phyloP scores from a whole-genome alignment of 2,888 invertebrate genomes.

The Rotaria sp. region DNA sequence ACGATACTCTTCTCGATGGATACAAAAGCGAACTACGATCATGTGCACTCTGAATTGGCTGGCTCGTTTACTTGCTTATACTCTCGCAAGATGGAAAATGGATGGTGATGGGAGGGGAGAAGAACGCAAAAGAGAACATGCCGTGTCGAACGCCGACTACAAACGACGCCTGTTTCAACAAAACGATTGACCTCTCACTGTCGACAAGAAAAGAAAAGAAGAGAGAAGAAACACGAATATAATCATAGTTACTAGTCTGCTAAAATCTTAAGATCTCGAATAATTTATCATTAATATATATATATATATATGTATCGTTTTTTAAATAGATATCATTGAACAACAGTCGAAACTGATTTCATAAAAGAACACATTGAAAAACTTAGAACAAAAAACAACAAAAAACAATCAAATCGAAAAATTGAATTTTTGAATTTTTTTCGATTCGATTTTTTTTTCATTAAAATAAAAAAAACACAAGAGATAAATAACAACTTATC shows the following conservation, averaged over 20 bases:
- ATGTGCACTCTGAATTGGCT: conserved; percentile 15
- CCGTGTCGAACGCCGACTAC: conserved; percentile 12
- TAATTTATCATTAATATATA: not conserved
- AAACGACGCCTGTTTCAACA: conserved; percentile 22
- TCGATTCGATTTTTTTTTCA: not conserved
- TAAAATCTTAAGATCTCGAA: not conserved
- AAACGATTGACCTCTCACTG: conserved; percentile 13
- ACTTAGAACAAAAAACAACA: not conserved
- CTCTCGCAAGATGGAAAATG: conserved; percentile 22
- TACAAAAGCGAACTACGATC: not conserved
- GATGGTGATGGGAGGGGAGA: conserved; percentile 4
- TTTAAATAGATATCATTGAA: not conserved
- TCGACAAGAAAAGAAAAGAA: conserved; percentile 22
- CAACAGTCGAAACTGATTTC: not conserved
- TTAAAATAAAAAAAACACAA: not conserved
- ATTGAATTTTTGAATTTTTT: not conserved
- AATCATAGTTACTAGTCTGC: not conserved
- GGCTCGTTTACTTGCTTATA: conserved; percentile 11
- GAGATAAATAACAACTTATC: conserved; percentile 20
- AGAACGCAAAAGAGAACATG: conserved; percentile 19
- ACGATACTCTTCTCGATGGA: not conserved
- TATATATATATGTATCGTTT: not conserved
- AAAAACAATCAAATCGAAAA: not conserved
- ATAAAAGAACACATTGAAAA: not conserved
- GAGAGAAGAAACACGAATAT: not conserved